A percentile compares a stretch with the other conserved stretches of the same genome.
These are phyloP conservation scores for Aethes cnicana DNA, from an alignment of 2,888 invertebrate genomes.

Conservation along the genomic window DNA sequence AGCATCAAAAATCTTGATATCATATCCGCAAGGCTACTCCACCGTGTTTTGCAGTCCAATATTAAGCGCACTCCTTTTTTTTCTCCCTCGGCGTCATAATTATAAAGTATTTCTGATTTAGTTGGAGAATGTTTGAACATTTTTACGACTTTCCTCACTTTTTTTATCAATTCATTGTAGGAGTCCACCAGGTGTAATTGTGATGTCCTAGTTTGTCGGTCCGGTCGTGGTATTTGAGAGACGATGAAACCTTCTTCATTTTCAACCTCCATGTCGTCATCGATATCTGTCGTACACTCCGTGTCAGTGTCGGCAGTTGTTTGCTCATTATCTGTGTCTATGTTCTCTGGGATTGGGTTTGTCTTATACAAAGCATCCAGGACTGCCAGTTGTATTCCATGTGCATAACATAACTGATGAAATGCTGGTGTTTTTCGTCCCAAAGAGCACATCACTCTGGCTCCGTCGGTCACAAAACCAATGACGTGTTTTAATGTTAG, in stretches of 20 bases:
- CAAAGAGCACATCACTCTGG: slow-evolving; percentile 27
- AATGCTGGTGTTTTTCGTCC: slow-evolving; percentile 9
- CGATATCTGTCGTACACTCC: background rate
- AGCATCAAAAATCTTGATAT: background rate
- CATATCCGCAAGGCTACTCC: background rate
- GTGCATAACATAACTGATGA: slow-evolving; percentile 31
- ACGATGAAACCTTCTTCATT: background rate
- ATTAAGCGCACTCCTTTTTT: background rate
- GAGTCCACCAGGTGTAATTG: background rate
- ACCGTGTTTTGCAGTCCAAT: background rate
- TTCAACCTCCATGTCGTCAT: background rate
- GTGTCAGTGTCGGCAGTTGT: background rate
- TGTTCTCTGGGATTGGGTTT: slow-evolving; percentile 6
- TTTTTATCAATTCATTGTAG: background rate
- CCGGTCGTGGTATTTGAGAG: background rate
- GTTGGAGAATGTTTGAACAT: background rate
- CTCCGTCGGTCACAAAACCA: slow-evolving; percentile 27
- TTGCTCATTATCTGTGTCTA: slow-evolving; percentile 2
- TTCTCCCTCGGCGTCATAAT: background rate
- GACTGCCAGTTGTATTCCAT: slow-evolving; percentile 25
- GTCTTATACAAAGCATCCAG: slow-evolving; percentile 14
- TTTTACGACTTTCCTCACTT: background rate
- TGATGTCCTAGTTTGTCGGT: too few relatives aligned
- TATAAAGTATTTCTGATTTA: background rate
- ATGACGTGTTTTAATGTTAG: slow-evolving; percentile 11